Percentiles rank a stretch among this genome's conserved stretches.
These are phyloP conservation scores for Sorex maritimensis DNA, from an alignment of 2,797 vertebrate species.

Conservation along the genomic window DNA sequence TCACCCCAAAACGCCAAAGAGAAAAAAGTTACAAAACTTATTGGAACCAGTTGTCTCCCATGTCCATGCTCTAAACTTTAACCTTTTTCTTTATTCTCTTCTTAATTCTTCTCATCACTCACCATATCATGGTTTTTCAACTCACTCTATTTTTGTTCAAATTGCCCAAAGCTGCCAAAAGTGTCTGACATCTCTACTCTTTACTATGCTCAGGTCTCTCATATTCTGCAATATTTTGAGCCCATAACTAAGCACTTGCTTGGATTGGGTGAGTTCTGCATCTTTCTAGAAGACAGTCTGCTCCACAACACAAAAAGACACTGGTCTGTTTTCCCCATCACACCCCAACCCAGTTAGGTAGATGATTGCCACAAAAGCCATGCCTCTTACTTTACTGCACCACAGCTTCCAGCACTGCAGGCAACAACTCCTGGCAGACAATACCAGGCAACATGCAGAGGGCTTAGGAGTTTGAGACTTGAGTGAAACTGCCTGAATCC, in stretches of 20 bases:
- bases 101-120: background rate
- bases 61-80: background rate
- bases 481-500: background rate
- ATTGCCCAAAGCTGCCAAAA: background rate
- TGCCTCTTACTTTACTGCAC: background rate
- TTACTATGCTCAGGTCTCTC: background rate
- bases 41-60: background rate
- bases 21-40: background rate
- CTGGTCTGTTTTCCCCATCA: background rate
- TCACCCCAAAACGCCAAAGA: too few species aligned
- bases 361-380: background rate
- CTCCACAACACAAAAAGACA: background rate
- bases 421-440: background rate
- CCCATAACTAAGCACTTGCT: conserved; percentile 13
- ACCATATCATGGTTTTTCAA: background rate
- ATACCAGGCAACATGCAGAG: background rate
- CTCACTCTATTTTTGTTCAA: conserved; percentile 23
- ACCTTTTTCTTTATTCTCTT: background rate
- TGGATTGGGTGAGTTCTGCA: background rate
- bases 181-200: background rate
- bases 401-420: background rate
- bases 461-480: background rate
- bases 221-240: background rate
- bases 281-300: background rate
- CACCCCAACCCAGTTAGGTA: background rate